These are phyloP conservation scores for Spilarctia lutea DNA, from an alignment of 2,888 invertebrate genomes.

Conservation along the genomic window DNA sequence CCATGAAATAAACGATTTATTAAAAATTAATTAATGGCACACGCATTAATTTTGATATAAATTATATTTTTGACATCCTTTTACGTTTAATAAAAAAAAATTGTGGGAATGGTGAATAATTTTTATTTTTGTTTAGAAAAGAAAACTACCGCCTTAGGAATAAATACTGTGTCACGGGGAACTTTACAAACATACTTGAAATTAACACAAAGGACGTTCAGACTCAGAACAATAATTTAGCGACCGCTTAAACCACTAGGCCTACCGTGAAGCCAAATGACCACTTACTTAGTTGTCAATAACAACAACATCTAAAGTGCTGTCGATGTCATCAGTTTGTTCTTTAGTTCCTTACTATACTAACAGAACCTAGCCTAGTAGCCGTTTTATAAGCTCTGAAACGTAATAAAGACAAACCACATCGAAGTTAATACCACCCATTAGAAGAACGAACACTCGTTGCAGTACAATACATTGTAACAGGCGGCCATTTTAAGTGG, in stretches of 20 bases:
- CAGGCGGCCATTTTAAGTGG: conserved; percentile 63
- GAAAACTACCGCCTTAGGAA: too few relatives aligned
- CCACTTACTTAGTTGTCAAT: neutral
- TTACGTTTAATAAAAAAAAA: too few relatives aligned
- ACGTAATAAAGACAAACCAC: conserved; percentile 19
- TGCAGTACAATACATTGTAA: conserved; percentile 60
- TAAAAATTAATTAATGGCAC: neutral
- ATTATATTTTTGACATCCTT: too few relatives aligned
- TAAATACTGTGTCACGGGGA: too few relatives aligned
- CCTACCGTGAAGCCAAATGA: neutral
- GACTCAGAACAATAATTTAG: too few relatives aligned
- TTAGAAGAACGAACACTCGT: conserved; percentile 15
- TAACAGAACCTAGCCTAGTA: neutral
- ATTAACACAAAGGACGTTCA: too few relatives aligned
- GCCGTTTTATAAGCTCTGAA: conserved; percentile 12
- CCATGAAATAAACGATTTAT: neutral
- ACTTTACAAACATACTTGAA: too few relatives aligned
- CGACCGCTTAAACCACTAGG: too few relatives aligned
- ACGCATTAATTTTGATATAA: too few relatives aligned
- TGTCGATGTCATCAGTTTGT: neutral
- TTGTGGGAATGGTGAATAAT: too few relatives aligned
- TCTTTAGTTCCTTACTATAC: neutral
- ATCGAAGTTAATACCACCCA: conserved; percentile 14
- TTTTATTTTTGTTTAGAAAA: too few relatives aligned
- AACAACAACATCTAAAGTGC: neutral